A percentile compares a stretch with the other conserved stretches of the same genome.
Conservation (phyloP, 92 coral and sea anemone genomes). For the Nematostella vectensis region DNA sequence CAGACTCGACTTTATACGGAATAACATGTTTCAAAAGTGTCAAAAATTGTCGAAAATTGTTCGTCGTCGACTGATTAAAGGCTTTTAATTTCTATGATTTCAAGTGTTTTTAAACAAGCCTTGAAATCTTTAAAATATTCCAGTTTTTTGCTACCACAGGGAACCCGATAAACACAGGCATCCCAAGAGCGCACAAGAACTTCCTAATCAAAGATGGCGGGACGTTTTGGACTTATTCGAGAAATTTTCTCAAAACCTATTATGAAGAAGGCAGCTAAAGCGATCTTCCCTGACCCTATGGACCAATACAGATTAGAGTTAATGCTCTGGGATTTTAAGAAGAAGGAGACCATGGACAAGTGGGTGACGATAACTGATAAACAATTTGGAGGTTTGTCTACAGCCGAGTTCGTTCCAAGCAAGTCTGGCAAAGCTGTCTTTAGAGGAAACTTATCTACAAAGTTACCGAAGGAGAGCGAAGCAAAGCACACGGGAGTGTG, state of each 20-base stretch:
- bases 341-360: constrained; percentile 42
- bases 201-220: constrained; percentile 61
- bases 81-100: too few relatives aligned
- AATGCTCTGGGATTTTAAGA: constrained; percentile 83
- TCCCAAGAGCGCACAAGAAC: too few relatives aligned
- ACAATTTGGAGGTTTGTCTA: constrained; percentile 84
- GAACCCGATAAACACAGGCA: too few relatives aligned
- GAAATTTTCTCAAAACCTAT: constrained; percentile 47
- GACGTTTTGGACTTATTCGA: constrained; percentile 25
- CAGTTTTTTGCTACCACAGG: too few relatives aligned
- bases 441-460: constrained; percentile 71
- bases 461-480: constrained; percentile 62
- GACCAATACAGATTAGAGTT: constrained; percentile 57
- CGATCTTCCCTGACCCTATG: constrained; percentile 83
- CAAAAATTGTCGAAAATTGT: too few relatives aligned
- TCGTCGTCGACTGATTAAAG: too few relatives aligned
- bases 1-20: too few relatives aligned
- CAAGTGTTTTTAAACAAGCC: too few relatives aligned
- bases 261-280: constrained; percentile 52
- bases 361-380: constrained; percentile 83
- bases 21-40: too few relatives aligned
- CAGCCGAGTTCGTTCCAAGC: constrained; percentile 67
- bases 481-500: constrained; percentile 93
- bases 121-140: too few relatives aligned
- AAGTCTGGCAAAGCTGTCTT: constrained; percentile 70